Base-by-base conservation (phyloP, 2,888 invertebrate species). In the Hirudinaria manillensis region DNA sequence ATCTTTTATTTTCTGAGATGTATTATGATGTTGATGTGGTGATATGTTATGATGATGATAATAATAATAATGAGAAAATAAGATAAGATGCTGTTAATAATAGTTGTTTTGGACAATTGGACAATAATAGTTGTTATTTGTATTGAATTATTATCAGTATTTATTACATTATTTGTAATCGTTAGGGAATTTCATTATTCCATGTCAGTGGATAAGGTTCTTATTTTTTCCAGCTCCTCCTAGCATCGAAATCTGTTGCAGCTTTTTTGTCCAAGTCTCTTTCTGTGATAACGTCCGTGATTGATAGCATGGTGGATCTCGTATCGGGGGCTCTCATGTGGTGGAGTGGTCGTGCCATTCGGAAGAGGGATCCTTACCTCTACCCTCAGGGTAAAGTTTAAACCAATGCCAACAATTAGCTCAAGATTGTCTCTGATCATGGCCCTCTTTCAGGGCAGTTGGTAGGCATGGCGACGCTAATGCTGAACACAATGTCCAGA, bases 291-390 rank as follows among this genome's bases (percentile, higher is more conserved):
- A 87, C 86, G 21, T 85, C 86, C 68, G 81, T 87, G 72, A 85
- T 87, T 27, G 87, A 87, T 81, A 86, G 86, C 74, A 79, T 81
- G 21, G 86, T 87, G 6, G 87, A 87, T 80, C 82, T 87, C 34
- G 81, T 86, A 6, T 84, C 85, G 32, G 85, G 86, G 7, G 76
- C 84, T 29, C 82, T 87, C 38, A 84, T 87, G 74, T 87, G 85
- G 83, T 80, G 84, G 77, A 84, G 85, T 34, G 82, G 81, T 19
- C 77, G 84, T 34, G 85, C 86, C 51, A 85, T 87, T 76, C 81
- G 81, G 75, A 83, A 70, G 32, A 36, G 77, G 21, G 76, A 77
- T 68, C 73, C 75, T 56, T 77, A 77, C 45, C 65, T 71, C 34
- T 77, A 77, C 36, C 77, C 77, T 13, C 77, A 77, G 51, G 77